These are phyloP conservation scores for Dysmachus trigonus DNA, from an alignment of 2,888 invertebrate species.

Conservation along the genomic window DNA sequence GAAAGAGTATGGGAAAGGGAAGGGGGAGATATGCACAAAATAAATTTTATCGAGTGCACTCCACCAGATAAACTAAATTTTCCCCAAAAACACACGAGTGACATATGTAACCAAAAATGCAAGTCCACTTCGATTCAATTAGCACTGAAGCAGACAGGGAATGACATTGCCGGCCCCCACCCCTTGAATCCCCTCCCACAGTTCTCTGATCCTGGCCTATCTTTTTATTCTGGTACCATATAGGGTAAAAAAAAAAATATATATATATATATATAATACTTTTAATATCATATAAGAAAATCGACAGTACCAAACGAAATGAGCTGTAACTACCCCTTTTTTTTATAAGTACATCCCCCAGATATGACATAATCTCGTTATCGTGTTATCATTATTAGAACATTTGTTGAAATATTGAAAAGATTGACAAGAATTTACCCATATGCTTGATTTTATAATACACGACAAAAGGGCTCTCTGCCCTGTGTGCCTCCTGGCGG, in stretches of 20 bases:
- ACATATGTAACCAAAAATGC: slow-evolving; percentile 31
- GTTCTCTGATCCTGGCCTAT: no score
- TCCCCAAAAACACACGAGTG: slow-evolving; percentile 16
- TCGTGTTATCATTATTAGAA: slow-evolving; percentile 30
- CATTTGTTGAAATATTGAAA: slow-evolving; percentile 30
- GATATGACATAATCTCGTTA: slow-evolving; percentile 36
- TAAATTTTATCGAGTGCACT: slow-evolving; percentile 27
- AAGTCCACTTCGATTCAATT: slow-evolving; percentile 38
- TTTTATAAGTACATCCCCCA: background rate
- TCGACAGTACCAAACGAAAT: background rate
- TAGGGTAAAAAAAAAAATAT: background rate
- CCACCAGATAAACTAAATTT: slow-evolving; percentile 32
- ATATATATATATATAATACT: background rate
- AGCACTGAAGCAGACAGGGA: slow-evolving; percentile 5
- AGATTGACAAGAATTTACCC: slow-evolving; percentile 7
- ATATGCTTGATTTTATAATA: slow-evolving; percentile 10
- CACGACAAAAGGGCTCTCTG: background rate
- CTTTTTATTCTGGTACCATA: background rate
- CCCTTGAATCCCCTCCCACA: background rate
- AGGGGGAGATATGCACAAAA: background rate
- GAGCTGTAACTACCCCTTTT: background rate
- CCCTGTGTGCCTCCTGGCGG: no score
- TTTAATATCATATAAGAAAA: background rate
- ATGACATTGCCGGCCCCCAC: no score
- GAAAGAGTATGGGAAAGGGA: background rate